Percentiles rank a stretch among this genome's conserved stretches.
Conservation (phyloP, 2,888 invertebrate genomes). For the Cepaea hortensis region DNA sequence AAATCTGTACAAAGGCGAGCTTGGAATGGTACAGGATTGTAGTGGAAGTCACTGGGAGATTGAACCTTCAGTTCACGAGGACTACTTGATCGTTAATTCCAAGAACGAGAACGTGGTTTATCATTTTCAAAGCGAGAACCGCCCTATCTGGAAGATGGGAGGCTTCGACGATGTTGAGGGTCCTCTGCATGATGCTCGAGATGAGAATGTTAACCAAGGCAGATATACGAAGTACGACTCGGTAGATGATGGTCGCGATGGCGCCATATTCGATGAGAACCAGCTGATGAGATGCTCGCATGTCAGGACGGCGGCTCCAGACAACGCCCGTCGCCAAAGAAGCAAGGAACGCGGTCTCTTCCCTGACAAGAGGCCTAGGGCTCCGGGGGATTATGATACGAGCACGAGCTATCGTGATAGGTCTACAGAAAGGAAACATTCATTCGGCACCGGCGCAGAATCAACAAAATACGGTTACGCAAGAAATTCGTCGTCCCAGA, state of each 20-base stretch:
- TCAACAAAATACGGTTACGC: not conserved
- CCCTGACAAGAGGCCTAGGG: not conserved
- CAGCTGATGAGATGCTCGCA: not conserved
- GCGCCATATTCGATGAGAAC: not conserved
- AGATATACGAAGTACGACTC: constrained; percentile 6
- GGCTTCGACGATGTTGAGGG: not conserved
- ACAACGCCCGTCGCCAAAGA: not conserved
- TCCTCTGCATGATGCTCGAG: not conserved
- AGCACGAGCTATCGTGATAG: not conserved
- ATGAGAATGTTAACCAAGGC: not conserved
- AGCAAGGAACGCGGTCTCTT: not conserved
- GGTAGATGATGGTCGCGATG: not conserved
- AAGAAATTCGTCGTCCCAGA: not conserved
- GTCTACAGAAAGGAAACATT: not conserved
- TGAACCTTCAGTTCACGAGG: not conserved
- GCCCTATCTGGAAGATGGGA: not conserved
- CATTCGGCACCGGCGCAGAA: not conserved
- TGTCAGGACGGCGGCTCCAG: not conserved
- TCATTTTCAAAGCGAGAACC: not conserved
- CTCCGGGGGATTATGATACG: not conserved
- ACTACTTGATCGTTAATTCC: not conserved
- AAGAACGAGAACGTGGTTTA: not conserved
- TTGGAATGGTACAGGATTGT: not conserved
- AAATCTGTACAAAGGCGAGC: not conserved
- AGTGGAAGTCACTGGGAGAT: not conserved